A percentile compares a stretch with the other conserved stretches of the same genome.
Conservation (phyloP, 2,113 vertebrate genomes). For the Zosterops hypoxanthus region DNA sequence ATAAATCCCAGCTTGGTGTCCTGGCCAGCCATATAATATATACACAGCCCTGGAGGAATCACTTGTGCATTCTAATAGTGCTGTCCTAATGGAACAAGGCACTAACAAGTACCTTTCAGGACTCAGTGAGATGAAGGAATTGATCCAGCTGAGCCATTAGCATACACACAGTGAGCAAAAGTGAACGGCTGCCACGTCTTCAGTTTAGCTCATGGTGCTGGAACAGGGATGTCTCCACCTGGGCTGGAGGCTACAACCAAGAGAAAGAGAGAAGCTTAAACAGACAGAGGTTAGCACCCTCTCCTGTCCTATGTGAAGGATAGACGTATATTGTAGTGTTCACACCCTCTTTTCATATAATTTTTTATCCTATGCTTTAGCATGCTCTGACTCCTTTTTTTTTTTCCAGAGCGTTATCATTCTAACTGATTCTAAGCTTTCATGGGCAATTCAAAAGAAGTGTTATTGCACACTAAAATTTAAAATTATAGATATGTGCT, state of each 20-base stretch:
- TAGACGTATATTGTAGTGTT: background rate
- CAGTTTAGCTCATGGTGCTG: background rate
- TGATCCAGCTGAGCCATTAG: background rate
- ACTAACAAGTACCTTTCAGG: background rate
- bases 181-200: background rate
- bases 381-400: background rate
- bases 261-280: background rate
- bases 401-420: background rate
- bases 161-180: background rate
- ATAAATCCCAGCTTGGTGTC: constrained; percentile 24
- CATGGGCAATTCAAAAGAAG: background rate
- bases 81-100: background rate
- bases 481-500: background rate
- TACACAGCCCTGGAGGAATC: background rate
- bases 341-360: rapidly evolving
- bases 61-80: background rate
- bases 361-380: background rate
- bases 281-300: background rate
- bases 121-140: background rate
- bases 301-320: rapidly evolving
- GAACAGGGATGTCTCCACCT: background rate
- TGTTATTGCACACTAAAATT: background rate
- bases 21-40: background rate
- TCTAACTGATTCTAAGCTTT: background rate
- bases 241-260: background rate